A percentile compares a stretch with the other conserved stretches of the same genome.
phyloP scores from a whole-genome alignment of 2,113 vertebrate species.

The Amphiprion ocellaris region DNA sequence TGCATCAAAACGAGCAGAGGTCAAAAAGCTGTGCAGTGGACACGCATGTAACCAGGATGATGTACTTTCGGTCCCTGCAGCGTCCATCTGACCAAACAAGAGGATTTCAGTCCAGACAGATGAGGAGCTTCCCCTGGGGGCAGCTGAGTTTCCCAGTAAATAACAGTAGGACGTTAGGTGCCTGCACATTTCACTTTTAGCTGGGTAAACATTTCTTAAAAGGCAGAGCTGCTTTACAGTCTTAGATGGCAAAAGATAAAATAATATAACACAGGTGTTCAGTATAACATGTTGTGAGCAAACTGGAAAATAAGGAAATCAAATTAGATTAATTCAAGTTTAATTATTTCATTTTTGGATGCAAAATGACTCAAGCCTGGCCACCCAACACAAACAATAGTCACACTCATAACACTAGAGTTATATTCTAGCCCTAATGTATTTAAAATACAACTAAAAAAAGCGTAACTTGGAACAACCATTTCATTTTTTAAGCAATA shows the following conservation, averaged over 20 bases:
- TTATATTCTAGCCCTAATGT: no score
- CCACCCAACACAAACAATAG: no score
- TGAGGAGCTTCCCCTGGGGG: conserved; percentile 39
- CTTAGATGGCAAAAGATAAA: no score
- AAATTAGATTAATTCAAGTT: no score
- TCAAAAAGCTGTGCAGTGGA: conserved; percentile 45
- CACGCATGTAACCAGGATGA: conserved; percentile 48
- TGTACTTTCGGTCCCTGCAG: conserved; percentile 50
- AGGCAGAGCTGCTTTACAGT: no score
- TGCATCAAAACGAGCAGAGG: conserved; percentile 52
- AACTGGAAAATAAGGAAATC: no score
- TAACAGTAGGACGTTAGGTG: conserved; percentile 42
- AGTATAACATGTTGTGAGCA: background rate
- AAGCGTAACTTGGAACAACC: no score
- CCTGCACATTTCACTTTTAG: conserved; percentile 10
- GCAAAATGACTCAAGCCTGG: no score
- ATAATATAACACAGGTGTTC: background rate
- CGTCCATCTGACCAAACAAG: conserved; percentile 80
- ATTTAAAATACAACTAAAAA: no score
- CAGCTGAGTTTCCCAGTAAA: conserved; percentile 34
- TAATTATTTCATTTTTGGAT: no score
- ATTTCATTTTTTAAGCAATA: no score
- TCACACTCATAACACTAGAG: no score
- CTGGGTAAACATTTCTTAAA: background rate
- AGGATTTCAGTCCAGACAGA: conserved; percentile 62